Evolutionary conservation across 2,113 vertebrate species (phyloP), one percentile per base, ranked within the genome.

Genomic region (Phasianus colchicus): DNA sequence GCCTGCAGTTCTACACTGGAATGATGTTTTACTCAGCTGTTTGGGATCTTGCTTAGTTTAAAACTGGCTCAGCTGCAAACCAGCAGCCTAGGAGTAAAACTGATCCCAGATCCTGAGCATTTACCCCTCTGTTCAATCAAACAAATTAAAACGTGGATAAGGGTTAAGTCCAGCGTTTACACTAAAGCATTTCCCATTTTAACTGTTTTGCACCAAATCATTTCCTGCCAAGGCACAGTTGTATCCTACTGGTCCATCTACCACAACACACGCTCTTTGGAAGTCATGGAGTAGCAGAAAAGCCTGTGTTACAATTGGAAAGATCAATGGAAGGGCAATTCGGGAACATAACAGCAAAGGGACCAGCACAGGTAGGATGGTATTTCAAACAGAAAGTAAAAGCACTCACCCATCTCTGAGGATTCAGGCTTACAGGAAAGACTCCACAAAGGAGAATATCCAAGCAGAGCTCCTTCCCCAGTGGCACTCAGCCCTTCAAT

Each of bases 1-100:
- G 74, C 27, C 52, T 38, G 6, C 8, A 32, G 50, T 0, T 0
- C 32, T n/a, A 22, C 27, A 12, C 1, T 22, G 27, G 63, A 43
- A 47, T 34, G 55, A 43, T 9, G 42, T 36, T 65, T 27, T 7
- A 24, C 3, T 17, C 34, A 55, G 7, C 60, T 24, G 27, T 45
- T 14, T 45, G 18, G 21, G 36, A 54, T 45, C 14, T 66, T 45
- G 8, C n/a, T 72, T 32, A 12, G 27, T 2, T 21, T 45, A 43
- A 40, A 75, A 45, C 36, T 7, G 3, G 17, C 36, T 76, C 43
- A 65, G 29, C 1, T 77, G 43, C 24, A 77, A 65, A 65, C 11
- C 57, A 65, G 19, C 11, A 36, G 29, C 34, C 42, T 50, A 50
- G 32, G 71, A 71, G 36, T 11, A 87, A 65, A 19, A 60, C 36